Evolutionary conservation across 2,113 vertebrate species (phyloP), one percentile per base, ranked within the genome.

Genomic region (Melanotaenia duboulayi): DNA sequence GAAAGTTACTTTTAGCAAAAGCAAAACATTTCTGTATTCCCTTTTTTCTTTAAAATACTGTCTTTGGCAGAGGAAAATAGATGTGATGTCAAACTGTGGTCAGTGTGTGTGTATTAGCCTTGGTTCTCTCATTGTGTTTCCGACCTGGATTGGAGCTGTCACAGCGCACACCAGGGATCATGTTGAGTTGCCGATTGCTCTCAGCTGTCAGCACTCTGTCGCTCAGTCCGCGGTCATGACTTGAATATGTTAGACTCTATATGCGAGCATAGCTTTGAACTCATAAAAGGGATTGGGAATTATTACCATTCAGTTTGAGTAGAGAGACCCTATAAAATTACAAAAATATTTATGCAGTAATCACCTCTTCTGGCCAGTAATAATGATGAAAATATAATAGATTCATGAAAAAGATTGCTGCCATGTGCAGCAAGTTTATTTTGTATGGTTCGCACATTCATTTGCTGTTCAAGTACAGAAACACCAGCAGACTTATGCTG

Each of bases 131-230:
- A 11, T 55, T 48, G 35, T 69, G 65, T 58, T 50, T 84, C 64
- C 46, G 52, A 62, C 40, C 49, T 65, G 58, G 40, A 61, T 42
- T 76, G 61, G 69, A 73, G 74, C 71, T 61, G 82, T 78, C 82
- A 71, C 50, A 60, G 69, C 50, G 66, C 65, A 32, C 71, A 77
- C 65, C 62, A 42, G 77, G 78, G 75, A 87, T 42, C 42, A 56
- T 69, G 64, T 55, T 49, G 71, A 81, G 64, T 58, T 59, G 32
- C 65, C 13, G 37, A 19, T 62, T 68, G 63, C 81, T 82, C 78
- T 81, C 71, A 76, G 56, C 78, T 86, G 87, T 86, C 86, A 72
- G 69, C 69, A 55, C 68, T 19, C 56, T 28, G 76, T 74, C 78
- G 68, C 54, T 71, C 70, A 65, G 48, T 72, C 69, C 37, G 39